These are phyloP conservation scores for Leptosomus discolor DNA, from an alignment of 2,113 vertebrate species.

Conservation along the genomic window DNA sequence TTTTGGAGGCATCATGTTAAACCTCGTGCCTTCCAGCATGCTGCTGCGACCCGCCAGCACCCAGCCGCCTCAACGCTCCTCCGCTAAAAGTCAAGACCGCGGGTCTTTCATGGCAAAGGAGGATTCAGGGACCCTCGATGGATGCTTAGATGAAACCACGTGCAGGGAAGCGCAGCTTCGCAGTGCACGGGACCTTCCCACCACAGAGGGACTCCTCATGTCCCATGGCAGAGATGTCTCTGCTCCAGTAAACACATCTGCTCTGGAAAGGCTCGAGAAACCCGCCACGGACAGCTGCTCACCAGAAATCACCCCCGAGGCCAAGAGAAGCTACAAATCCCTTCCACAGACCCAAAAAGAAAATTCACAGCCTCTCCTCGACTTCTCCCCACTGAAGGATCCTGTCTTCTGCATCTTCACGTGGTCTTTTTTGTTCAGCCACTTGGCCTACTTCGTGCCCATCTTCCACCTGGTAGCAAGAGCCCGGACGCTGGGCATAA, in stretches of 20 bases:
- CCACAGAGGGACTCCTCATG: fast-evolving
- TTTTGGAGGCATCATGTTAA: conserved; percentile 86
- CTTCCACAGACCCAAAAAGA: background rate
- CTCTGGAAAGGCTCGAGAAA: background rate
- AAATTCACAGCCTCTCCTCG: conserved; percentile 61
- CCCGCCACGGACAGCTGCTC: background rate
- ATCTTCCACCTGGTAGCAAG: conserved; percentile 89
- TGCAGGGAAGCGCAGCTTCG: fast-evolving
- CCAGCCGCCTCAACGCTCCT: background rate
- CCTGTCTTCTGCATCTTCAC: conserved; percentile 91
- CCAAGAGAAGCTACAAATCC: background rate
- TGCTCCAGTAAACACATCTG: fast-evolving
- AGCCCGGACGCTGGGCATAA: conserved; percentile 83
- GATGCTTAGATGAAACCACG: background rate
- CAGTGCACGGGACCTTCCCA: background rate
- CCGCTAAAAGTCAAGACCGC: background rate
- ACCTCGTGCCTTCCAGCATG: conserved; percentile 90
- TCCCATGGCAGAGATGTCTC: background rate
- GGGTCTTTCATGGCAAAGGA: background rate
- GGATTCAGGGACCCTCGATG: background rate
- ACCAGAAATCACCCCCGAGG: background rate
- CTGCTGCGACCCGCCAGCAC: conserved; percentile 78
- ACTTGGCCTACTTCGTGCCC: conserved; percentile 90
- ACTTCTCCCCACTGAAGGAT: conserved; percentile 84
- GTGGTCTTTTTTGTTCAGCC: conserved; percentile 90